Evolutionary conservation across 2,888 invertebrate genomes (phyloP).

Genomic region (Lottia scabra): DNA sequence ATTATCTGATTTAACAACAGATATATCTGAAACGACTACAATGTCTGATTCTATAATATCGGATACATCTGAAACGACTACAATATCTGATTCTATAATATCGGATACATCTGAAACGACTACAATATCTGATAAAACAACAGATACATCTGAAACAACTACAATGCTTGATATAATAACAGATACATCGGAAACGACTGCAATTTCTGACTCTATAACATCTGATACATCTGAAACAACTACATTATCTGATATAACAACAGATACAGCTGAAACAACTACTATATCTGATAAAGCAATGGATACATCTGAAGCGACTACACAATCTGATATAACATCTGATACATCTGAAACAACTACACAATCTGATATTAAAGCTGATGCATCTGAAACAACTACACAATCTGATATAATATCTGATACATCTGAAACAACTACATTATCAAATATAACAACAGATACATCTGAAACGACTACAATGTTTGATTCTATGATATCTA

Average conservation of each 20-base stretch:
- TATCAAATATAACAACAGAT: neutral
- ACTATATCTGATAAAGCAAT: neutral
- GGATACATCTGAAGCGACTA: neutral
- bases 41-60: neutral
- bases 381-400: neutral
- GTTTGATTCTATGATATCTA: neutral
- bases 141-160: neutral
- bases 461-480: neutral
- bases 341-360: neutral
- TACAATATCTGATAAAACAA: neutral
- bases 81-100: neutral
- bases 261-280: neutral
- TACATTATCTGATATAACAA: neutral
- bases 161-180: neutral
- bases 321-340: neutral
- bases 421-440: neutral
- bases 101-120: neutral
- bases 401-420: neutral
- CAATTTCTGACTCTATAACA: no score
- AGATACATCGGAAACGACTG: neutral
- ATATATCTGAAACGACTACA: neutral
- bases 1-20: neutral
- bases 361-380: neutral
- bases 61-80: neutral
- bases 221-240: neutral